phyloP scores from a whole-genome alignment of 2,888 invertebrate genomes.

The Callyntrura sp. region DNA sequence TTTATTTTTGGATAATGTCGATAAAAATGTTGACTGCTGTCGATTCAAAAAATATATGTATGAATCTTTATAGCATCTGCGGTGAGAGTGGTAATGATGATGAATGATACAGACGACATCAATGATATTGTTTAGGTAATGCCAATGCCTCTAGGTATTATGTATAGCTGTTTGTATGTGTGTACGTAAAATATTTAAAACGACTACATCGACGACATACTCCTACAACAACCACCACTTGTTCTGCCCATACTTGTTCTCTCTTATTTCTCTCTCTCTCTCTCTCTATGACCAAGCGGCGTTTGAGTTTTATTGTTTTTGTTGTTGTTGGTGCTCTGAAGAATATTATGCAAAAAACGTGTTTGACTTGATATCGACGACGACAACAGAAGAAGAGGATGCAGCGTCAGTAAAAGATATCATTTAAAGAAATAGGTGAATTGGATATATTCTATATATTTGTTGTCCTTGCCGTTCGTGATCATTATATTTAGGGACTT shows the following conservation, averaged over 20 bases:
- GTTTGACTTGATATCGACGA: slow-evolving; percentile 16
- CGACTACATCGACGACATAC: slow-evolving; percentile 19
- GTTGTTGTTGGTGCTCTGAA: not conserved
- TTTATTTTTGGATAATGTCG: not conserved
- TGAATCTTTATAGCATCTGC: not conserved
- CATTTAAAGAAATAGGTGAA: not conserved
- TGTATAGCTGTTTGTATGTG: no score
- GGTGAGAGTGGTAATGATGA: not conserved
- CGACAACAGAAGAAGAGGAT: not conserved
- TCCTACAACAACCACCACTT: not conserved
- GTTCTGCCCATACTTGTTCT: no score
- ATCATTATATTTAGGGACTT: not conserved
- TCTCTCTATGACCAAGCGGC: not conserved
- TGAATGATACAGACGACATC: not conserved
- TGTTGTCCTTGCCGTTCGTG: no score
- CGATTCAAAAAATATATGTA: no score
- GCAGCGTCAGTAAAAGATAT: not conserved
- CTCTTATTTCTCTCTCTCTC: no score
- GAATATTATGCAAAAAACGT: slow-evolving; percentile 26
- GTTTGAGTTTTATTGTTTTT: slow-evolving; percentile 6
- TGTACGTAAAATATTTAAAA: no score
- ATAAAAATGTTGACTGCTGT: not conserved
- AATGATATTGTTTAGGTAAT: not conserved
- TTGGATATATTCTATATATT: no score
- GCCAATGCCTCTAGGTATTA: not conserved